Conservation (phyloP, 2,888 invertebrate species). For the Spialia ferax region DNA sequence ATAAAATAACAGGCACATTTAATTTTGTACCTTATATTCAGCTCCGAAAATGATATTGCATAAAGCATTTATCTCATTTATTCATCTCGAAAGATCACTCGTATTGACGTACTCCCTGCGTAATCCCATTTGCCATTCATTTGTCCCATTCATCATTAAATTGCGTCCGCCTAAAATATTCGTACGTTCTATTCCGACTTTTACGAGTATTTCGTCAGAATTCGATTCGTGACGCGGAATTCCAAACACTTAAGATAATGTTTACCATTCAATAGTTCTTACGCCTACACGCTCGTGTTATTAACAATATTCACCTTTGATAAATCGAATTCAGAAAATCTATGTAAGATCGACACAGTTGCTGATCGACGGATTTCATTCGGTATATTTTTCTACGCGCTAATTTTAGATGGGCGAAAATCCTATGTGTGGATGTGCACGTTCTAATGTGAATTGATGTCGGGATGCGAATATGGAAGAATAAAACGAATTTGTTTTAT, state of each 20-base stretch:
- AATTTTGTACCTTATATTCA: too few relatives aligned
- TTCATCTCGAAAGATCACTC: background rate
- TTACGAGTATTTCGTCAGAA: conserved; percentile 9
- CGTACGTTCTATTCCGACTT: background rate
- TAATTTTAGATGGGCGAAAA: background rate
- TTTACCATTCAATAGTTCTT: conserved; percentile 18
- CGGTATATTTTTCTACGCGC: conserved; percentile 2
- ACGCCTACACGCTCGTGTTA: conserved; percentile 5
- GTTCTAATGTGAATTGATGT: too few relatives aligned
- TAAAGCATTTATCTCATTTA: too few relatives aligned
- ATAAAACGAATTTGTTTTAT: too few relatives aligned
- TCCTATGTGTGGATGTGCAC: too few relatives aligned
- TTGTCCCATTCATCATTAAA: conserved; percentile 9
- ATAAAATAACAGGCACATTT: too few relatives aligned
- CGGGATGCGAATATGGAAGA: too few relatives aligned
- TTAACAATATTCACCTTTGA: background rate
- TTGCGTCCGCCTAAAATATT: background rate
- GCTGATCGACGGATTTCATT: background rate
- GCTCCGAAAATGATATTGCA: too few relatives aligned
- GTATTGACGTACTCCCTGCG: background rate
- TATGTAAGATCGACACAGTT: background rate
- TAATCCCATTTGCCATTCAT: conserved; percentile 12
- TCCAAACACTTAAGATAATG: conserved; percentile 6
- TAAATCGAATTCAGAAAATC: conserved; percentile 13
- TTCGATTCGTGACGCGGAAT: conserved; percentile 15